Evolutionary conservation across 2,888 invertebrate genomes (phyloP), one percentile per base, ranked within the genome.

Genomic region (Drosophila nigritarsus): DNA sequence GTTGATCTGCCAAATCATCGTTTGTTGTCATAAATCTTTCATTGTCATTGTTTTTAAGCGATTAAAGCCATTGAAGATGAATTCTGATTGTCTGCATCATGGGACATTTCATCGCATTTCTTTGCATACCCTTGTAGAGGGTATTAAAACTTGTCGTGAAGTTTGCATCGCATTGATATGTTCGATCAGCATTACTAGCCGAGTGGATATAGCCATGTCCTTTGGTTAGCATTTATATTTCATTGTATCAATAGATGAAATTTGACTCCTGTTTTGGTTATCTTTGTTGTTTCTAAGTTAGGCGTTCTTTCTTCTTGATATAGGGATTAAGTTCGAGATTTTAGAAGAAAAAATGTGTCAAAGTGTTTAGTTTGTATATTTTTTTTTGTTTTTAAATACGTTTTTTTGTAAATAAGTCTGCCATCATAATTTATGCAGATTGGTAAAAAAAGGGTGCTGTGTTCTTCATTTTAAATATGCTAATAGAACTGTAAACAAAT

Each of bases 1-100:
- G 48, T 9, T n/a, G 36, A 62, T 65, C 45, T 78, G 71, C 1
- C 64, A 67, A 71, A 50, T 78, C 79, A 78, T 78, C 65, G 51
- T 48, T 38, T 49, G 13, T 58, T 29, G 51, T 36, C n/a, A 36
- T n/a, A 65, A 78, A 71, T 71, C 29, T 63, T 61, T 30, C 65
- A 56, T 49, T 71, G 71, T 74, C 78, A 78, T 50, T 60, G 51
- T 30, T 29, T 13, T 36, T 48, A 58, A 73, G 38, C 63, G 20
- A 50, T 34, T 15, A 5, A 34, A 20, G 24, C 2, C n/a, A 34
- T 58, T 58, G 13, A 42, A 30, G 15, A 34, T 36, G 36, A 51
- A 11, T 56, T 42, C 24, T 8, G 8, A 24, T 34, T 38, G 18
- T 40, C 20, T 29, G 20, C 30, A 29, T 45, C 9, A 9, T n/a